Base-by-base conservation (phyloP, 2,888 invertebrate genomes). In the Rhopalosiphum nymphaeae region DNA sequence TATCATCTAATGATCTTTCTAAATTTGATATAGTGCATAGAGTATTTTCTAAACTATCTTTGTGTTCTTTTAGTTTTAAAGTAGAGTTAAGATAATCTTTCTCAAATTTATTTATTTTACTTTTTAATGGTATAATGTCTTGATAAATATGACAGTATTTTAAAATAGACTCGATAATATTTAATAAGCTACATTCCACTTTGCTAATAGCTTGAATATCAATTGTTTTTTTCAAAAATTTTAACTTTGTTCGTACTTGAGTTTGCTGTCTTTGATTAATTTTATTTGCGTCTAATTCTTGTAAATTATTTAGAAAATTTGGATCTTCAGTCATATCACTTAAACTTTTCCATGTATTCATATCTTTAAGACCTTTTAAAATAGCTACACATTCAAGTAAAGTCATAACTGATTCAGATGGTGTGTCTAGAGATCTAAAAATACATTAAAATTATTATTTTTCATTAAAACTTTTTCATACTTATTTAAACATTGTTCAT, bases 301-400 rank as follows among this genome's bases (percentile, higher is more conserved):
- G 97, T 84, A 99, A 96, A 93, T 97, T 97, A 91, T 97, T 96
- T 67, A 99, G 96, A 96, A 99, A 99, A 96, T 97, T 98, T 0
- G 98, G 97, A 95, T 99, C 99, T 0, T 98, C 97, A 98, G 99
- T 98, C 97, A 99, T 98, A 1, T 97, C 98, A 96, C 98, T 98
- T 0, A 98, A 98, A 2, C 97, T 97, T 96, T 98, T 98, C 99
- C 99, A 99, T 85, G 97, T 25, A 61, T 53, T 98, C 10, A 98
- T 97, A 95, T 99, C 99, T 95, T 98, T 98, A 89, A 97, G 96
- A 1, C 98, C 98, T 95, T 97, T 97, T 94, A 99, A 96, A 92
- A 99, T 98, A 0, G 98, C 98, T 44, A 99, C 97, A 95, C 98
- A 98, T 96, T 99, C 99, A 95, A 98, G 98, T 0, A 99, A 98